phyloP scores from a whole-genome alignment of 2,797 vertebrate species.

The Eulemur coronatus region DNA sequence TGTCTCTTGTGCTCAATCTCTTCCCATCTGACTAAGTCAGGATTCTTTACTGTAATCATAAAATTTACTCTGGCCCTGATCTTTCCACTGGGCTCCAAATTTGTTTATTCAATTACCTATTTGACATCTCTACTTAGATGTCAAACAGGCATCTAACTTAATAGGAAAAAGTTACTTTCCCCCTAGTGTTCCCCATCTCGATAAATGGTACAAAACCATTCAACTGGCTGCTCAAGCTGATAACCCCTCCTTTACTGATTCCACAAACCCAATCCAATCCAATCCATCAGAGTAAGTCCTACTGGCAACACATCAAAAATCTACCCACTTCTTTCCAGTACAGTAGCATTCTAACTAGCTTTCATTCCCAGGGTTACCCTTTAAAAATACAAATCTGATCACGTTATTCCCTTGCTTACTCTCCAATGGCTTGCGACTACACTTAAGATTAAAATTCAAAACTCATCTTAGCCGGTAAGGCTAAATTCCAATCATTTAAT shows the following conservation, averaged over 20 bases:
- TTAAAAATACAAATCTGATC: background rate
- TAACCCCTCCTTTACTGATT: background rate
- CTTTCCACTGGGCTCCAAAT: background rate
- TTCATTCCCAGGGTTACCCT: background rate
- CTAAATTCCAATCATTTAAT: no score
- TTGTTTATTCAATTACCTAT: background rate
- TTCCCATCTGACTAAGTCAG: background rate
- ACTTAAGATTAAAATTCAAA: constrained; percentile 17
- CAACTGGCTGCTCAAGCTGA: background rate
- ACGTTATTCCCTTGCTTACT: background rate
- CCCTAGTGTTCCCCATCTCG: background rate
- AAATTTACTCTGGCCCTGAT: background rate
- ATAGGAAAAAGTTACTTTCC: background rate
- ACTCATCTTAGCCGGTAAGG: background rate
- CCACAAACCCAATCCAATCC: background rate
- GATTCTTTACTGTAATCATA: background rate
- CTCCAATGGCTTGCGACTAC: background rate
- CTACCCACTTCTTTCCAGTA: background rate
- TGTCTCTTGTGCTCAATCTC: background rate
- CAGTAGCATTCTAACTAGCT: background rate
- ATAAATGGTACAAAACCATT: background rate
- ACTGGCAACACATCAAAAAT: background rate
- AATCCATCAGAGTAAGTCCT: background rate
- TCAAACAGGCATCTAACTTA: background rate
- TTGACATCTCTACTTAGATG: background rate